These are phyloP conservation scores for Petrocephalus zakoni DNA, from an alignment of 2,113 vertebrate genomes.

Conservation along the genomic window DNA sequence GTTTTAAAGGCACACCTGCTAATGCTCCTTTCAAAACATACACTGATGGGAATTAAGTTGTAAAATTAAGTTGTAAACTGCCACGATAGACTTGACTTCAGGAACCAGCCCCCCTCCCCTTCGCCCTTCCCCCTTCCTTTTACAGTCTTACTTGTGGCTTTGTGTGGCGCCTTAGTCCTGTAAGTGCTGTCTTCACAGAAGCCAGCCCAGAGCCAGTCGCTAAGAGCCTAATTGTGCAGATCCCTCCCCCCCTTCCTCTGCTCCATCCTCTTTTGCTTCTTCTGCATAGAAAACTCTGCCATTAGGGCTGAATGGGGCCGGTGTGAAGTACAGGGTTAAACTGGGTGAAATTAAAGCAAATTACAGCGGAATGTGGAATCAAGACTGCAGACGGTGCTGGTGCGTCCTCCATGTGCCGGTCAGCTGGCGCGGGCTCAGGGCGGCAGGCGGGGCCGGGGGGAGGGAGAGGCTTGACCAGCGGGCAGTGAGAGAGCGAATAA, in stretches of 20 bases:
- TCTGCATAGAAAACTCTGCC: constrained; percentile 77
- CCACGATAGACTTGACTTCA: constrained; percentile 68
- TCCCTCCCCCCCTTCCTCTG: constrained; percentile 59
- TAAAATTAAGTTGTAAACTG: constrained; percentile 55
- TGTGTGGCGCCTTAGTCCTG: constrained; percentile 75
- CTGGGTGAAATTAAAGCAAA: constrained; percentile 97
- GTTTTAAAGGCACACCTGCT: constrained; percentile 74
- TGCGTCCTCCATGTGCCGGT: constrained; percentile 71
- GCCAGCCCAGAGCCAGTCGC: constrained; percentile 79
- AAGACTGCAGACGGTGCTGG: constrained; percentile 72
- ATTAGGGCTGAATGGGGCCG: constrained; percentile 88
- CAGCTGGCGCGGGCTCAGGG: constrained; percentile 57
- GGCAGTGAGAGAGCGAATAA: not conserved
- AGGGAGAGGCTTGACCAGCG: not conserved
- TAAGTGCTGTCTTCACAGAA: constrained; percentile 79
- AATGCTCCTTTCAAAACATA: constrained; percentile 66
- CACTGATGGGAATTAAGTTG: constrained; percentile 69
- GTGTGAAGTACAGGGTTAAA: constrained; percentile 90
- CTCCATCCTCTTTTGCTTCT: constrained; percentile 74
- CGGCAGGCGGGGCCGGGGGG: not conserved
- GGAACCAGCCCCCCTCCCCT: constrained; percentile 42
- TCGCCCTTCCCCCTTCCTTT: constrained; percentile 41
- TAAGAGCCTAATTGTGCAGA: constrained; percentile 92
- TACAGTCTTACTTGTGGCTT: constrained; percentile 75
- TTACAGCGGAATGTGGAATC: constrained; percentile 85